Base-by-base conservation (phyloP, 2,113 vertebrate species). In the Corythoichthys haematopterus region DNA sequence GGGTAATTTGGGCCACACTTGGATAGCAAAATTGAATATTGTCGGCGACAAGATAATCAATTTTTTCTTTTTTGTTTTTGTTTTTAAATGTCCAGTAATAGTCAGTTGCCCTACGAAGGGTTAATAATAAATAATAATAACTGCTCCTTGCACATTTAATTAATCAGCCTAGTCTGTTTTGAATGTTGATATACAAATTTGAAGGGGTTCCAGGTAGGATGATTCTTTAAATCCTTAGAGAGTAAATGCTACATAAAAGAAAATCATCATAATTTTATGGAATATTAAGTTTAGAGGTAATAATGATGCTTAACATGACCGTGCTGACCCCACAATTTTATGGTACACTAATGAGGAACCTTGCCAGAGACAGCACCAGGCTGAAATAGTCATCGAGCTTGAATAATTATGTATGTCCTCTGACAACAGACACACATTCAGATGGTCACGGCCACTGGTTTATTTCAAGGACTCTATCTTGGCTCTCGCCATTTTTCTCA, bases 351-450 rank as follows among this genome's bases (percentile, higher is more conserved):
- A 80, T 74, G 46, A 72, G 71, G 65, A 46, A 46, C 65, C 60
- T 68, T 75, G 37, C 65, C 67, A 70, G 46, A 64, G 57, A 62
- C 47, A 3, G 69, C 75, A 76, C 69, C 50, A n/a, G 70, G 71
- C 65, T 74, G 72, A 77, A 75, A 64, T 75, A 78, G 66, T 72
- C 70, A 28, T 81, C 76, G 75, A 48, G 56, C 76, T 64, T 64
- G 56, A 80, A 80, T 84, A 74, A 75, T 84, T 48, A 47, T 52
- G 71, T 64, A 51, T 28, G 55, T 61, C 35, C 57, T 73, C 71
- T 33, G 60, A 70, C 64, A 74, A 71, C 62, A 16, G 72, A 70
- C 37, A 8, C 58, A n/a, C 38, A 4, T 15, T 61, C 60, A 78
- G 73, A 64, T 65, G 68, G 74, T 80, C 71, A 16, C 15, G 64